These are phyloP conservation scores for Zosterops lateralis DNA, from an alignment of 2,113 vertebrate genomes.

Conservation along the genomic window DNA sequence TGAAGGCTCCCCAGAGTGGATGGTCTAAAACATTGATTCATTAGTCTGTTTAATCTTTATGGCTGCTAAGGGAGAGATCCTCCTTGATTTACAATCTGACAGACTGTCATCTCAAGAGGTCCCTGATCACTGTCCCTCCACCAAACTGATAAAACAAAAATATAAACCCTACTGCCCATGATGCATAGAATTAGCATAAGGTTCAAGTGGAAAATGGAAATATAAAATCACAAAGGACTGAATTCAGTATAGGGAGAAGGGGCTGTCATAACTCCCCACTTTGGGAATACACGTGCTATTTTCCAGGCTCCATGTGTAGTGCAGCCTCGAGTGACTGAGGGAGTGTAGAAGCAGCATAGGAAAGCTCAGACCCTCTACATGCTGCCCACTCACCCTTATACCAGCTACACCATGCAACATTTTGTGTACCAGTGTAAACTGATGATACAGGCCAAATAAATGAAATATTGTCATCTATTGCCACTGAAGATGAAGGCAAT, in stretches of 20 bases:
- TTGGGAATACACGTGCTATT: background rate
- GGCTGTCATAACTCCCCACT: background rate
- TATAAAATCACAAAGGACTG: background rate
- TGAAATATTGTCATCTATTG: background rate
- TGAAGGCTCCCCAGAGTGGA: conserved; percentile 57
- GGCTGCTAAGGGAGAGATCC: conserved; percentile 45
- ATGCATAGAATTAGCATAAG: conserved; percentile 49
- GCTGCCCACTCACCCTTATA: background rate
- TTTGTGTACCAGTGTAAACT: background rate
- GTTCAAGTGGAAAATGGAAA: conserved; percentile 28
- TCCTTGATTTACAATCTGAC: conserved; percentile 65
- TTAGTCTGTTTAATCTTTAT: conserved; percentile 73
- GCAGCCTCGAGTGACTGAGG: background rate
- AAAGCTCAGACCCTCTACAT: background rate
- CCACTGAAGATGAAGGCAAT: background rate
- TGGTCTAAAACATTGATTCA: conserved; percentile 62
- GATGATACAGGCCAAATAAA: background rate
- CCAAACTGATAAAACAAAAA: conserved; percentile 55
- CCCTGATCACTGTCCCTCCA: conserved; percentile 52
- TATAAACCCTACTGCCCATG: background rate
- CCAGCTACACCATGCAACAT: background rate
- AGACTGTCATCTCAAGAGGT: conserved; percentile 59
- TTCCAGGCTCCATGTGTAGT: background rate
- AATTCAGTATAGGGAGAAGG: background rate
- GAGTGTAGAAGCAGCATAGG: background rate